A percentile compares a stretch with the other conserved stretches of the same genome.
These are phyloP conservation scores for Scaptomyza graminum DNA, from an alignment of 1,140 invertebrate species.

Conservation along the genomic window DNA sequence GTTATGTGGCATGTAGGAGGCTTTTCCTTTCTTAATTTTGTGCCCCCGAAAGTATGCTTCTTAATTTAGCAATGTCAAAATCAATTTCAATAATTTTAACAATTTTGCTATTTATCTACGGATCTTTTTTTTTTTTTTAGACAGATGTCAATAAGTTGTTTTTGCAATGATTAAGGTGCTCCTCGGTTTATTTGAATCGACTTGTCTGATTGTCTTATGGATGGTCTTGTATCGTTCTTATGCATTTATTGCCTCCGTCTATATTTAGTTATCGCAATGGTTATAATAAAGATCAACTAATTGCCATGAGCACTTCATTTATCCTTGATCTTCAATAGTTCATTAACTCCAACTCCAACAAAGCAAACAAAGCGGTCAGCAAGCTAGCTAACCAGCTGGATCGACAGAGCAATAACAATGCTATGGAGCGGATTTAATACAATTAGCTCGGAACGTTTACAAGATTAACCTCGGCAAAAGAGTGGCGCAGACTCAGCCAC, in stretches of 20 bases:
- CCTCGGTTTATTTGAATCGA: conserved; percentile 2
- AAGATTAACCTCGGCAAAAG: conserved; percentile 67
- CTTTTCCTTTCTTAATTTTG: neutral
- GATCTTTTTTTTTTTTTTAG: neutral
- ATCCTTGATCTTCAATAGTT: conserved; percentile 83
- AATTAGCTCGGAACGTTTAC: conserved; percentile 78
- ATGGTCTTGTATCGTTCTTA: conserved; percentile 19
- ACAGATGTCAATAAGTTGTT: conserved; percentile 4
- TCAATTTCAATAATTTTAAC: neutral
- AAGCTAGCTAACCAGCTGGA: conserved; percentile 18
- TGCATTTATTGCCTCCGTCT: conserved; percentile 50
- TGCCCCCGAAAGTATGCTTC: conserved; percentile 35
- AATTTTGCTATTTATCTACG: neutral
- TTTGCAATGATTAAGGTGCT: conserved; percentile 8
- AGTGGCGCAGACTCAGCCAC: conserved; percentile 1
- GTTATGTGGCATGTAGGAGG: too few relatives aligned
- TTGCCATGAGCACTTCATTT: conserved; percentile 69
- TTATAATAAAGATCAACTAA: conserved; percentile 63
- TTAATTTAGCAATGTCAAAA: neutral
- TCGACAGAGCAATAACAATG: conserved; percentile 51
- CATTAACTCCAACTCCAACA: conserved; percentile 64
- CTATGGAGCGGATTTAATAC: conserved; percentile 77
- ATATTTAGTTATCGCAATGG: conserved; percentile 66
- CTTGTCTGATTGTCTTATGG: neutral
- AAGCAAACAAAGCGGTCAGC: neutral